These are phyloP conservation scores for Hephaestus fuliginosus DNA, from an alignment of 2,797 vertebrate species.

Conservation along the genomic window DNA sequence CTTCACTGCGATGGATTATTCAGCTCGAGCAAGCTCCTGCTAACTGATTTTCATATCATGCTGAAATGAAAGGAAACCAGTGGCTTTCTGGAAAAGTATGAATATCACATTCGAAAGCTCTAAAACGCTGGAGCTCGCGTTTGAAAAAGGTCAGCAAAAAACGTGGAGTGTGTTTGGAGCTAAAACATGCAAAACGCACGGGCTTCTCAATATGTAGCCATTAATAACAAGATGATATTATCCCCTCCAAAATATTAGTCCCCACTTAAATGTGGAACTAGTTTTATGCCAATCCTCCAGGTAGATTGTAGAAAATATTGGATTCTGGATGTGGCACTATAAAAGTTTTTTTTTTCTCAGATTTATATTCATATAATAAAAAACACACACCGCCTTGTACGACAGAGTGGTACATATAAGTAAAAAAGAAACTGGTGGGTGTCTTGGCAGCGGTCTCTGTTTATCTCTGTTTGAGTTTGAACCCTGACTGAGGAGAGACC, in stretches of 20 bases:
- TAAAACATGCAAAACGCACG: not conserved
- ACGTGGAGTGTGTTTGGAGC: not conserved
- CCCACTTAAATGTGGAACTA: not conserved
- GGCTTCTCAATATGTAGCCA: not conserved
- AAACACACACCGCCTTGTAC: constrained; percentile 8
- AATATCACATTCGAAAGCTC: not conserved
- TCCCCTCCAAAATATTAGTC: not conserved
- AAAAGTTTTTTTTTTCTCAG: constrained; percentile 24
- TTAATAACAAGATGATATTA: not conserved
- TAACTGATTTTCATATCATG: not conserved
- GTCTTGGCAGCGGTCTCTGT: constrained; percentile 32
- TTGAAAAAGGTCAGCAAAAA: not conserved
- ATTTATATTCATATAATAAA: constrained; percentile 38
- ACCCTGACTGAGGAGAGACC: constrained; percentile 46
- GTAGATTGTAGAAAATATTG: constrained; percentile 7
- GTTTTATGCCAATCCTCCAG: not conserved
- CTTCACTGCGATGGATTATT: not conserved
- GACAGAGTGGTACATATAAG: constrained; percentile 10
- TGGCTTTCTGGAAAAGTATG: not conserved
- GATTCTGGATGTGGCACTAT: constrained; percentile 14
- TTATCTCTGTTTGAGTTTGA: constrained; percentile 49
- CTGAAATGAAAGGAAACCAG: not conserved
- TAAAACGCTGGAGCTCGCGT: not conserved
- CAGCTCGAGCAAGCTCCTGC: not conserved
- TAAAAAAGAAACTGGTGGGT: constrained; percentile 32